These are phyloP conservation scores for Salpingus planirostris DNA, from an alignment of 2,888 invertebrate genomes.

Conservation along the genomic window DNA sequence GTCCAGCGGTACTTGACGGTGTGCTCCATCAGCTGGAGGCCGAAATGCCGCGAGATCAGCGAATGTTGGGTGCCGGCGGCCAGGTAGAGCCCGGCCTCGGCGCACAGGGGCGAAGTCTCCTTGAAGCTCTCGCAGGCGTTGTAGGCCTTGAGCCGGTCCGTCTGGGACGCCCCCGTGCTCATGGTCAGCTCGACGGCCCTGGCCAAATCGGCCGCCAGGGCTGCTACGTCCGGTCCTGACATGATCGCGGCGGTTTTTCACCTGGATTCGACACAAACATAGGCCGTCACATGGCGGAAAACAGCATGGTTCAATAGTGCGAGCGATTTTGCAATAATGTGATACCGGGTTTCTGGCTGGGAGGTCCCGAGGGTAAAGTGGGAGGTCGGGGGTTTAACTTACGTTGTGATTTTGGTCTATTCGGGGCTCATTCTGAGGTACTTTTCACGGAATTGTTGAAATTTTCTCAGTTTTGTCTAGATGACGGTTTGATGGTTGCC, in stretches of 20 bases:
- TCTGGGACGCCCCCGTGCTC: conserved; percentile 67
- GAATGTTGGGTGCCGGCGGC: conserved; percentile 67
- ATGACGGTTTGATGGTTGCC: too few relatives aligned
- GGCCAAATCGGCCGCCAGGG: conserved; percentile 68
- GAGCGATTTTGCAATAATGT: too few relatives aligned
- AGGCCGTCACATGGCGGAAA: neutral
- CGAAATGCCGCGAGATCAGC: conserved; percentile 79
- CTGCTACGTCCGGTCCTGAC: conserved; percentile 54
- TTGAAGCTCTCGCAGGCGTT: conserved; percentile 79
- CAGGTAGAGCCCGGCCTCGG: conserved; percentile 75
- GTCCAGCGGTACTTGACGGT: conserved; percentile 91
- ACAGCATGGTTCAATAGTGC: too few relatives aligned
- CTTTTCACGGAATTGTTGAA: too few relatives aligned
- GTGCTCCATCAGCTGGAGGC: conserved; percentile 86
- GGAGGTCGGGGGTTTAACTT: too few relatives aligned
- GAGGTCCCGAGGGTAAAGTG: too few relatives aligned
- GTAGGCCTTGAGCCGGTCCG: conserved; percentile 71
- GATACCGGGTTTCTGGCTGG: too few relatives aligned
- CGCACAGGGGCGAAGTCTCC: conserved; percentile 79
- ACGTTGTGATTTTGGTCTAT: too few relatives aligned
- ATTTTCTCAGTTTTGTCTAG: too few relatives aligned
- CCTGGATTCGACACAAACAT: neutral
- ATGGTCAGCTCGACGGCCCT: conserved; percentile 75
- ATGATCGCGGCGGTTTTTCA: conserved; percentile 20
- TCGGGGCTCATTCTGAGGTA: too few relatives aligned